phyloP scores from a whole-genome alignment of 2,888 invertebrate species.

The Tetragonisca angustula region DNA sequence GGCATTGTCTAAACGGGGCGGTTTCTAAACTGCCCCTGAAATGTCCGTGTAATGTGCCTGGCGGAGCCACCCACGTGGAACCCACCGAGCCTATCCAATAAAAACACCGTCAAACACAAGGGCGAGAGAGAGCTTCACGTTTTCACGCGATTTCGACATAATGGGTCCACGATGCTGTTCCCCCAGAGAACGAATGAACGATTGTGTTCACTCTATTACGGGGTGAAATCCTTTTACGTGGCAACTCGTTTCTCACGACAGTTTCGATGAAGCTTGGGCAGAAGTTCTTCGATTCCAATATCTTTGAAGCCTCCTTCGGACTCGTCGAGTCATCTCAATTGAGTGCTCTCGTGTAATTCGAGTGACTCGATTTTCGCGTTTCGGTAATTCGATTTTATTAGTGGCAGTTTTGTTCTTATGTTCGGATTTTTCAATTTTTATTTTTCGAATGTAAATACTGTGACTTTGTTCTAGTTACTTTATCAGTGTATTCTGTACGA shows the following conservation, averaged over 20 bases:
- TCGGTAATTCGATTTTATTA: too few relatives aligned
- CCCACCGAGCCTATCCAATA: conserved; percentile 44
- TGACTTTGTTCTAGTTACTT: too few relatives aligned
- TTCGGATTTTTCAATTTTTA: too few relatives aligned
- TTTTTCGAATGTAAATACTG: too few relatives aligned
- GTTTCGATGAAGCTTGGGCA: background rate
- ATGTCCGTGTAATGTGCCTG: conserved; percentile 53
- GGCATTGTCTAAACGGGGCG: conserved; percentile 61
- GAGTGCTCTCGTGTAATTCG: background rate
- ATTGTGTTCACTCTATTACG: background rate
- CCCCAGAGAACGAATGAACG: background rate
- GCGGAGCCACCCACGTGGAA: conserved; percentile 66
- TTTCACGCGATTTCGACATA: conserved; percentile 58
- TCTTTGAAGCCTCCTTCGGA: background rate
- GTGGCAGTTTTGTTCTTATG: too few relatives aligned
- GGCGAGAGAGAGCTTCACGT: conserved; percentile 37
- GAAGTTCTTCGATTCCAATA: background rate
- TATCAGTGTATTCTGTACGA: too few relatives aligned
- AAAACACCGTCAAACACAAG: conserved; percentile 44
- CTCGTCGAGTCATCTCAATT: background rate
- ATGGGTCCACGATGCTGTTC: conserved; percentile 29
- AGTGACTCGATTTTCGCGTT: background rate
- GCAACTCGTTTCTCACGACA: conserved; percentile 14
- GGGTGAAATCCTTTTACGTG: conserved; percentile 8
- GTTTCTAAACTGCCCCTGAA: conserved; percentile 62